Evolutionary conservation across 2,797 vertebrate genomes (phyloP), one percentile per base, ranked within the genome.

Genomic region (Microctenopoma stevenorrisi): DNA sequence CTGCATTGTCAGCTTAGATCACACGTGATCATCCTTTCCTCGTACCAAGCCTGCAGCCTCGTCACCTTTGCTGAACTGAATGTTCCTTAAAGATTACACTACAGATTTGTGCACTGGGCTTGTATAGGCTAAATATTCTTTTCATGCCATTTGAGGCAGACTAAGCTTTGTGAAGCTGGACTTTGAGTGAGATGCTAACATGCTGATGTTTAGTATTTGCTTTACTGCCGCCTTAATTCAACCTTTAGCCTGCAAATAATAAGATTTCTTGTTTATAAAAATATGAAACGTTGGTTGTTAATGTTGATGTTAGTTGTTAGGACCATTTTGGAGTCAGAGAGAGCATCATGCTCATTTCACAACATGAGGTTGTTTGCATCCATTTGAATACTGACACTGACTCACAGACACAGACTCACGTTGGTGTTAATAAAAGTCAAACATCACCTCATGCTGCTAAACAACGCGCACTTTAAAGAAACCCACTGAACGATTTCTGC

Each of bases 21-120:
- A 37, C 33, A 8, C 33, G 2, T 35, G 33, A 35, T 35, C 33
- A 1, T 7, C 49, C 67, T 28, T 38, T 38, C 63, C 30, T 40
- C 1, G 3, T 56, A 33, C 42, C 33, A 60, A 54, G 44, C 56
- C 33, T 40, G 22, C 25, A 4, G 67, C 58, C 73, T 58, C 30
- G 2, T n/a, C 54, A 59, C 37, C 8, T 58, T 62, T 35, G 55
- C 48, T 59, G 49, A 44, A 48, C 74, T 63, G 46, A 69, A 61
- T 14, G 11, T 35, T 73, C 42, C 43, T 69, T 56, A 52, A 48
- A 76, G 48, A 78, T 73, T 63, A 74, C 16, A 65, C 50, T 22
- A 22, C 22, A 22, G 68, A 76, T 53, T 53, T 58, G n/a, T 62
- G 51, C 7, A 48, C 76, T 67, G 1, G 14, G 25, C 46, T 59